Conservation (phyloP, 2,113 vertebrate genomes). For the Sisor rabdophorus region DNA sequence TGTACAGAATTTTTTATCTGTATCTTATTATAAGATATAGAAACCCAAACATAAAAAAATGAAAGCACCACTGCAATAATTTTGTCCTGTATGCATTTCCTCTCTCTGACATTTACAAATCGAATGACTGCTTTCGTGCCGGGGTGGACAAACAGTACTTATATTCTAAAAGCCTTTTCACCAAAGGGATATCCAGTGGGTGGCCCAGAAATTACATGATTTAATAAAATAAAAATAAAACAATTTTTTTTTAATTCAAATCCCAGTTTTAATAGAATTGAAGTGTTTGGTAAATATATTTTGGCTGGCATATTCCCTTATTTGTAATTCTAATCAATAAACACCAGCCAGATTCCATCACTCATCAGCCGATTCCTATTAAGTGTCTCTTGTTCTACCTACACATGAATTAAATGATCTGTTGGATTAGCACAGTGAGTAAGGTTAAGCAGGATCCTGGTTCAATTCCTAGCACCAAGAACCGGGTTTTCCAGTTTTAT, state of each 20-base stretch:
- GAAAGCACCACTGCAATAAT: constrained; percentile 8
- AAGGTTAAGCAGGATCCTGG: too few relatives aligned
- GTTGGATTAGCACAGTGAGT: too few relatives aligned
- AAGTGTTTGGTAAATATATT: neutral
- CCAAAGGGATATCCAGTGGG: neutral
- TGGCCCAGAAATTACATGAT: neutral
- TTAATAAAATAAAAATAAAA: too few relatives aligned
- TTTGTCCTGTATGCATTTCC: constrained; percentile 15
- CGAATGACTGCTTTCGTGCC: neutral
- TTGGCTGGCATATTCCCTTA: neutral
- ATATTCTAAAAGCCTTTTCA: neutral
- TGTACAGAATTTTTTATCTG: neutral
- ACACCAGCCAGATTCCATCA: too few relatives aligned
- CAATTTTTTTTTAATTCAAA: neutral
- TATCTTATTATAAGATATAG: neutral
- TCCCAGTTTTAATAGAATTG: neutral
- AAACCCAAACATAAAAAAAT: neutral
- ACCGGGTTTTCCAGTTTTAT: too few relatives aligned
- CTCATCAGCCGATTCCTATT: too few relatives aligned
- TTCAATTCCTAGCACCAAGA: too few relatives aligned
- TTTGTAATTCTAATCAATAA: too few relatives aligned
- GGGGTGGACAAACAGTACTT: neutral
- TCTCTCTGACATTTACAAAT: neutral
- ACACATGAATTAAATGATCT: too few relatives aligned
- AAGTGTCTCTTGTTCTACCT: too few relatives aligned